Percentiles rank a stretch among this genome's conserved stretches.
These are phyloP conservation scores for Ceyx margarethae DNA, from an alignment of 2,113 vertebrate genomes.

Conservation along the genomic window DNA sequence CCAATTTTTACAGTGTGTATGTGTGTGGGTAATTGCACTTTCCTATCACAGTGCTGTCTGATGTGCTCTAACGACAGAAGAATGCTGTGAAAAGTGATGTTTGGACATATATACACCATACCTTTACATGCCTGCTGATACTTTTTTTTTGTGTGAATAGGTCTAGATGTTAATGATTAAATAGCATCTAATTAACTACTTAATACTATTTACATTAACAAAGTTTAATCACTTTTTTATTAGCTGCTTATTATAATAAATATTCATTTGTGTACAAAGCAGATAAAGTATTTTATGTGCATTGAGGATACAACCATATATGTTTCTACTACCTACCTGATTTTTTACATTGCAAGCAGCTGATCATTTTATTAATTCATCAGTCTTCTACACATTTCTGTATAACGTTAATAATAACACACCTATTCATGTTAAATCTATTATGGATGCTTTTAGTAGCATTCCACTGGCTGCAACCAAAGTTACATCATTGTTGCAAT, in stretches of 20 bases:
- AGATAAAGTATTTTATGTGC: slow-evolving; percentile 1
- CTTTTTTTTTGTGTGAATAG: background rate
- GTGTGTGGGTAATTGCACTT: background rate
- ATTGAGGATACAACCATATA: background rate
- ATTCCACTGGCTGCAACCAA: background rate
- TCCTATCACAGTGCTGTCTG: background rate
- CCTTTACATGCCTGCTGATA: background rate
- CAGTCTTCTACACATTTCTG: background rate
- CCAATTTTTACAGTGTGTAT: background rate
- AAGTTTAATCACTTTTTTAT: slow-evolving; percentile 59
- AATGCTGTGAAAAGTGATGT: background rate
- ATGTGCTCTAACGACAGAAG: background rate
- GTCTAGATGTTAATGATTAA: slow-evolving; percentile 23
- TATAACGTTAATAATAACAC: background rate
- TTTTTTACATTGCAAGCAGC: background rate
- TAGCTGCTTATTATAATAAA: slow-evolving; percentile 30
- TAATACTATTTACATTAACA: slow-evolving; percentile 35
- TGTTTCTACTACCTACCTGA: background rate
- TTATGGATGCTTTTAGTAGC: background rate
- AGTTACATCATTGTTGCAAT: background rate
- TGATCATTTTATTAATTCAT: background rate
- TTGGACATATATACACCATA: background rate
- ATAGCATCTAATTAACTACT: slow-evolving; percentile 47
- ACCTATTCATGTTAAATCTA: background rate
- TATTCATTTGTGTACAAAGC: background rate